A percentile compares a stretch with the other conserved stretches of the same genome.
Evolutionary conservation across 2,113 vertebrate genomes (phyloP).

Genomic region (Balaeniceps rex): DNA sequence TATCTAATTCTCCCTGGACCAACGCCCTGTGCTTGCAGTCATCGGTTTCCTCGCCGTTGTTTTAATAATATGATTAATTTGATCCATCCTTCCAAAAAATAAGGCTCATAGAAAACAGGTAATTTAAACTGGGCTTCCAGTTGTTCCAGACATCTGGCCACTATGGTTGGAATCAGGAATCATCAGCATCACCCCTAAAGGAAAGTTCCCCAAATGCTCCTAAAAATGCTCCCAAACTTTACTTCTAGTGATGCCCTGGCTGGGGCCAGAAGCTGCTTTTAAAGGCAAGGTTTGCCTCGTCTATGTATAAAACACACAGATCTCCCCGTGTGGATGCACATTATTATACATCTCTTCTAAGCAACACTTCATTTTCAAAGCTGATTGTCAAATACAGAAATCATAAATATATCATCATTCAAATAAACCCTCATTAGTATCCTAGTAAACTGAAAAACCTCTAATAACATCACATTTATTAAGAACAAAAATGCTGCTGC

Average conservation of each 20-base stretch:
- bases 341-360: neutral
- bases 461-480: neutral
- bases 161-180: neutral
- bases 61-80: conserved; percentile 12
- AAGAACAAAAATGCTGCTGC: neutral
- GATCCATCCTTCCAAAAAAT: neutral
- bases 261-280: neutral
- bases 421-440: neutral
- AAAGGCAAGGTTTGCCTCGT: neutral
- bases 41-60: neutral
- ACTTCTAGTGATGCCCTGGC: fast-evolving
- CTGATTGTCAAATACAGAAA: neutral
- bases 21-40: neutral
- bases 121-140: neutral
- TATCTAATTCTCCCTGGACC: neutral
- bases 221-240: neutral
- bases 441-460: neutral
- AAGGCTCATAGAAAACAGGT: neutral
- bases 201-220: neutral
- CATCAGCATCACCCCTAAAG: neutral
- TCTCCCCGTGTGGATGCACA: neutral
- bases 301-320: neutral
- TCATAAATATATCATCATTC: neutral
- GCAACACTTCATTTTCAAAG: neutral
- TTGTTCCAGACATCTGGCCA: neutral